phyloP scores from a whole-genome alignment of 2,113 vertebrate genomes.

The Calonectris borealis region DNA sequence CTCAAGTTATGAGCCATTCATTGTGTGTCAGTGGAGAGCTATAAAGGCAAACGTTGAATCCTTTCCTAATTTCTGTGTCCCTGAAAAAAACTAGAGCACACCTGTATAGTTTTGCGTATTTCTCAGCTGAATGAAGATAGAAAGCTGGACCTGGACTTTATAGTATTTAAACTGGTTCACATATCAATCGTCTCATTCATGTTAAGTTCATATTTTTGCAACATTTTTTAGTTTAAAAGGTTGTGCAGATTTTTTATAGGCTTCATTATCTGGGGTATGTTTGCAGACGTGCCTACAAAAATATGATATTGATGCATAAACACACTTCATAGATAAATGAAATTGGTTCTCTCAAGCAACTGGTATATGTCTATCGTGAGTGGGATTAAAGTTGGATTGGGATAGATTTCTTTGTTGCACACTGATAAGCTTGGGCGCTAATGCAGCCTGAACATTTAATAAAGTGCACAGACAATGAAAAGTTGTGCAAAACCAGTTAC shows the following conservation, averaged over 20 bases:
- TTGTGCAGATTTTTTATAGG: neutral
- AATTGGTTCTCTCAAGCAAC: neutral
- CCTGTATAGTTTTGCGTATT: neutral
- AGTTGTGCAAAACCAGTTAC: neutral
- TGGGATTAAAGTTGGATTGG: neutral
- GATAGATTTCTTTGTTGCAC: neutral
- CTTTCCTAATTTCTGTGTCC: neutral
- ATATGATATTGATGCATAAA: neutral
- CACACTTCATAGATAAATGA: neutral
- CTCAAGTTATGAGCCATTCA: neutral
- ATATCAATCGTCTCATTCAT: neutral
- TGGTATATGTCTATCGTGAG: rapidly evolving
- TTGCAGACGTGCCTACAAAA: neutral
- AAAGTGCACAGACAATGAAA: neutral
- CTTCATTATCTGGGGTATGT: neutral
- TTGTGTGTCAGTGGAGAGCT: neutral
- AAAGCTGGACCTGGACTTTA: neutral
- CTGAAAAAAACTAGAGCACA: neutral
- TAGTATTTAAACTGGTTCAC: neutral
- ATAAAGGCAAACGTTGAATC: neutral
- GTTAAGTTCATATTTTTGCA: neutral
- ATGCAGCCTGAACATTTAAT: neutral
- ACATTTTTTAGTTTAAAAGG: neutral
- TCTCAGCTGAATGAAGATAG: neutral
- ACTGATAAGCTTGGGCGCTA: neutral